Evolutionary conservation across 2,113 vertebrate species (phyloP), one percentile per base, ranked within the genome.

Genomic region (Arenaria interpres): DNA sequence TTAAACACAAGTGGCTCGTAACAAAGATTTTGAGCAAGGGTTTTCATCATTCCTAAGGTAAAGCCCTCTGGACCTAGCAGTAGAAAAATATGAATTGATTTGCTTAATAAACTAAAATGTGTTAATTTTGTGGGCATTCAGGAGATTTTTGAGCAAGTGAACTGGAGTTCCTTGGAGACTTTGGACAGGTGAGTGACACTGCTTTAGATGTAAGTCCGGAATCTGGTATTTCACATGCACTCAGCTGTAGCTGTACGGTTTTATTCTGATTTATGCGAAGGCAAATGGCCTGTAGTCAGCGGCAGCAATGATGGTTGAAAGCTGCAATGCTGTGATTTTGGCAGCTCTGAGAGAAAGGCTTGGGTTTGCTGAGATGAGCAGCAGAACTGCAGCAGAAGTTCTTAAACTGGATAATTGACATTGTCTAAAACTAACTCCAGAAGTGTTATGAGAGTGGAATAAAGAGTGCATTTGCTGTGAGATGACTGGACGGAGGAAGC

Each of bases 391-490:
- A 14, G 25, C 35, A 68, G 53, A 88, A 82, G 33, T 56, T 86
- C 66, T 37, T 57, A 60, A 82, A 73, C 57, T 59, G 57, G n/a
- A 21, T 60, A 67, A 76, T 39, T 45, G 57, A 25, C 1, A 23
- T 80, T 86, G 73, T 54, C 35, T 88, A 88, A 71, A 73, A 91
- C 83, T 79, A 93, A 78, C 80, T 50, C 41, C 75, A 67, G 67
- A 93, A 75, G 56, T 63, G 79, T 92, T 83, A 66, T 18, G 25
- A 77, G 88, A 91, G 93, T 35, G n/a, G 23, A 80, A 50, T 88
- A 92, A 78, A 96, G 96, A 94, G 90, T 91, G 88, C 84, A 93
- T 78, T 91, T 91, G 71, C 62, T 90, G 90, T 89, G 89, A 85
- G 84, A 83, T 92, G 72, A 78, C 81, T 92, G 86, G 63, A n/a